Evolutionary conservation across 2,113 vertebrate species (phyloP).

Genomic region (Spermophilus dauricus): DNA sequence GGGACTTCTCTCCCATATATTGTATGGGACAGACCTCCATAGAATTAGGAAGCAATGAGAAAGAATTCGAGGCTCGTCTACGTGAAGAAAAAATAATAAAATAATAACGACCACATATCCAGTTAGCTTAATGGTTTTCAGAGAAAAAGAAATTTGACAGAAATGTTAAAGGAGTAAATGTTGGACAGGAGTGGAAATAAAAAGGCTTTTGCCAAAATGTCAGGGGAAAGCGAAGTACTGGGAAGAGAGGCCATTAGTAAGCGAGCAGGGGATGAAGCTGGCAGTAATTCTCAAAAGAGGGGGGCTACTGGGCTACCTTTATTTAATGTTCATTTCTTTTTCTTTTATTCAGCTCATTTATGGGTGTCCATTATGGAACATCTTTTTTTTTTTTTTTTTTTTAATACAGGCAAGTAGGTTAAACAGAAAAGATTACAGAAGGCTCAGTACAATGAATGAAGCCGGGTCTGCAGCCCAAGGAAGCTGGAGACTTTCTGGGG

Average conservation of each 20-base stretch:
- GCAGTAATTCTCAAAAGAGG: not conserved
- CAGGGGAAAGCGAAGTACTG: slow-evolving; percentile 26
- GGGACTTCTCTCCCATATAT: no score
- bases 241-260: slow-evolving; percentile 56
- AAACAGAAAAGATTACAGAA: slow-evolving; percentile 29
- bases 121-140: slow-evolving; percentile 12
- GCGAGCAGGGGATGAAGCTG: not conserved
- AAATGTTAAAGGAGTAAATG: slow-evolving; percentile 50
- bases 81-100: not conserved
- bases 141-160: slow-evolving; percentile 56
- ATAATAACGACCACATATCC: not conserved
- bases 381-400: not conserved
- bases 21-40: not conserved
- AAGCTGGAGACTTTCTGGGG: not conserved
- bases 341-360: slow-evolving; percentile 54
- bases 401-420: slow-evolving; percentile 1
- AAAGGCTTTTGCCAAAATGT: slow-evolving; percentile 62
- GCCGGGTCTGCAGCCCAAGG: not conserved
- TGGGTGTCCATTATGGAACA: slow-evolving; percentile 27
- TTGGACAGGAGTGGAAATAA: slow-evolving; percentile 38
- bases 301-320: not conserved
- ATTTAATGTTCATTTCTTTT: not conserved
- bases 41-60: not conserved
- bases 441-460: not conserved
- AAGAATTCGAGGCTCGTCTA: not conserved